phyloP scores from a whole-genome alignment of 2,888 invertebrate species.

The Axea sp. region DNA sequence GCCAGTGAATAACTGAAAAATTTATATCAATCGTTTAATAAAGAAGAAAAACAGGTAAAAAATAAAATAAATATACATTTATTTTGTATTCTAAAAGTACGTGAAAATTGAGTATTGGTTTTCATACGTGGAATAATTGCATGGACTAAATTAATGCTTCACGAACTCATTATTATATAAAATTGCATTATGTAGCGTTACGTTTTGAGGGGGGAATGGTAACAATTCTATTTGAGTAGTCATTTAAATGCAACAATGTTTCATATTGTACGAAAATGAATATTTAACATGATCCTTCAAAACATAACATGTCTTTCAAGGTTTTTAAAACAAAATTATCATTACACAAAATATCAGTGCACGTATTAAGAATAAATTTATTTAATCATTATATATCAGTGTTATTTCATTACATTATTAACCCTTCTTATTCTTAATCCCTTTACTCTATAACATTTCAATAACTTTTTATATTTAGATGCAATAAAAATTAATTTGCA shows the following conservation, averaged over 20 bases:
- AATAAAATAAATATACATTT: slow-evolving; percentile 10
- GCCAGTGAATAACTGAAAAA: slow-evolving; percentile 57
- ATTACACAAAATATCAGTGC: slow-evolving; percentile 63
- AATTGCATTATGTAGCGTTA: not conserved
- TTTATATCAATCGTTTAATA: slow-evolving; percentile 16
- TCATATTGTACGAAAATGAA: slow-evolving; percentile 6
- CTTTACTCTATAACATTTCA: too few relatives aligned
- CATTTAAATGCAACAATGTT: slow-evolving; percentile 6
- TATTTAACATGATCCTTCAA: slow-evolving; percentile 6
- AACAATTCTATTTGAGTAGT: not conserved
- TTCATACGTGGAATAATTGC: slow-evolving; percentile 18
- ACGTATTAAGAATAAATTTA: slow-evolving; percentile 66
- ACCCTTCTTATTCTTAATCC: not conserved
- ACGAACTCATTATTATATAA: slow-evolving; percentile 3
- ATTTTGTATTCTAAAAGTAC: slow-evolving; percentile 29
- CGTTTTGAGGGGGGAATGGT: not conserved
- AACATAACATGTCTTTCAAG: slow-evolving; percentile 34
- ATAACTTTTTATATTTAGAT: too few relatives aligned
- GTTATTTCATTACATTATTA: not conserved
- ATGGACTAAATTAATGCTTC: not conserved
- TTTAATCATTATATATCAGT: slow-evolving; percentile 65
- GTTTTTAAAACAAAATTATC: slow-evolving; percentile 24
- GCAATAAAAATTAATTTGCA: too few relatives aligned
- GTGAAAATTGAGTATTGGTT: slow-evolving; percentile 17
- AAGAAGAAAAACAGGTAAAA: slow-evolving; percentile 1